Base-by-base conservation (phyloP, 2,888 invertebrate species). In the Mythimna pallens region DNA sequence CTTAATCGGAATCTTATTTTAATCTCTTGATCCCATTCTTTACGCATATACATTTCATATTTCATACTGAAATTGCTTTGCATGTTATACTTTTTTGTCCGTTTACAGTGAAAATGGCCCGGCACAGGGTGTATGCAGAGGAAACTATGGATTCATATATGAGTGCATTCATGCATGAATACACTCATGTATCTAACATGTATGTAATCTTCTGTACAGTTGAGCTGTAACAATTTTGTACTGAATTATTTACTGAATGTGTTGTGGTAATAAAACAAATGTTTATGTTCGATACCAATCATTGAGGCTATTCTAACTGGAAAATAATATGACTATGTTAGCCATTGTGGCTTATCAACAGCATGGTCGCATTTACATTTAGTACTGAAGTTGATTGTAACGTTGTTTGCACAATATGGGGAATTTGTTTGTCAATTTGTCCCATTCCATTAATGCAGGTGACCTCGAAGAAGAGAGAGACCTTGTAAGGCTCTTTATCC, bases 141-240 rank as follows among this genome's bases (percentile, higher is more conserved):
- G 58, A 81, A 80, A 76, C 71, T 69, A 64, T 4, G 7, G 65
- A 64, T 65, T 77, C 66, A 72, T 66, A 78, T 79, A 71, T 79
- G 65, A 75, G 57, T 55, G 77, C 65, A 54, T 69, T 78, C 68
- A 78, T 70, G 75, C 61, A 66, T 67, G 63, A 73, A 72, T 67
- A 67, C 59, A 70, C n/a, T 68, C 58, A 62, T n/a, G n/a, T n/a
- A n/a, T n/a, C n/a, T n/a, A n/a, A n/a, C n/a, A n/a, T n/a, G n/a
- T n/a, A 71, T 3, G 36, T 65, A 58, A 59, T 67, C 70, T 78
- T 74, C 14, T 3, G n/a, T 52, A 58, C 34, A 70, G 25, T 65
- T 70, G 43, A 70, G 55, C 30, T 65, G 10, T 47, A 73, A 54
- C 54, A n/a, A 70, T 55, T 65, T 62, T 65, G 30, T 58, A 50